Base-by-base conservation (phyloP, 2,888 invertebrate species). In the Malthinus flaveolus region DNA sequence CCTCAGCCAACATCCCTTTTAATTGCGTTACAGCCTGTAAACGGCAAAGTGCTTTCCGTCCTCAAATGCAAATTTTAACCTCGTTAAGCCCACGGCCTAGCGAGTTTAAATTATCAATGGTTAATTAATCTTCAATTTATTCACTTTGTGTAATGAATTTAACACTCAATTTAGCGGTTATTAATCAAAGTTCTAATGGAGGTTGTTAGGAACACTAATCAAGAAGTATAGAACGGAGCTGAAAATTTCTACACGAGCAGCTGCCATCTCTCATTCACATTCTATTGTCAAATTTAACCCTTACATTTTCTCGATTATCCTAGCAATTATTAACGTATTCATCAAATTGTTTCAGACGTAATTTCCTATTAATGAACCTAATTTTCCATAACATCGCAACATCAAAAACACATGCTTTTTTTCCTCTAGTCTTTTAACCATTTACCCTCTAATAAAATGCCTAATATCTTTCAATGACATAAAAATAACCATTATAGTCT, bases 101-200 rank as follows among this genome's bases (percentile, higher is more conserved):
- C 78, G 77, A 78, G 79, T 78, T 80, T 79, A 79, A 79, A 80
- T 79, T 79, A 79, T 79, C 79, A 75, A 75, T 75, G 80, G 79
- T 80, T 80, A 80, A 80, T 80, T 80, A 79, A 80, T 79, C 79
- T 79, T 79, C 79, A 80, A 80, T 80, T 80, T 80, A 80, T 80
- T 80, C 80, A 80, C 80, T 80, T 79, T 79, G 76, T 78, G 73
- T 79, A 78, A 79, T 78, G 76, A 78, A 79, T 78, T 79, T 79
- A 79, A 78, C 78, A 76, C 78, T 78, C 81, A 82, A 82, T 82
- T 82, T 81, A 79, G 80, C 78, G 80, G 79, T 81, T 81, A 81
- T 82, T 82, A 82, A 82, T 81, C 80, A 80, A 81, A 81, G 79
- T 81, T 81, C 81, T 81, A 81, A 82, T 82, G 80, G 80, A 79